phyloP scores from a whole-genome alignment of 2,888 invertebrate genomes.

The Geotrupes spiniger region DNA sequence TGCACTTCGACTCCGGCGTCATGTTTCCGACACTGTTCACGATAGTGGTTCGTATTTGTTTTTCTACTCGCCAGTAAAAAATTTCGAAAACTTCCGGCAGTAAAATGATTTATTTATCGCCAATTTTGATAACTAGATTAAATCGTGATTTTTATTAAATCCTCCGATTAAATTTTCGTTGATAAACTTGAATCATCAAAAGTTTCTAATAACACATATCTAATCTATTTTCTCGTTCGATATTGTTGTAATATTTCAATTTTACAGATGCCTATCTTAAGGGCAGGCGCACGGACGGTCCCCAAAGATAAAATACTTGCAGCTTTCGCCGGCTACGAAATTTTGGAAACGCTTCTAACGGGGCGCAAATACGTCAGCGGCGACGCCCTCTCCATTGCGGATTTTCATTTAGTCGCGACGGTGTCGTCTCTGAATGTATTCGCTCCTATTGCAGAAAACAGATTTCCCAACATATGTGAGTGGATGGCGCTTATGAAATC shows the following conservation, averaged over 20 bases:
- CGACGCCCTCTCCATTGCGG: constrained; percentile 40
- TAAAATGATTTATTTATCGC: too few relatives aligned
- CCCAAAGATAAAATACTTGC: constrained; percentile 14
- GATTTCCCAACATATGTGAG: constrained; percentile 24
- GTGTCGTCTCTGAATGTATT: constrained; percentile 25
- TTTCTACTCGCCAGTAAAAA: too few relatives aligned
- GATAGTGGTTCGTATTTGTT: constrained; percentile 11
- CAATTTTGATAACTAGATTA: too few relatives aligned
- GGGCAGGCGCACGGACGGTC: constrained; percentile 14
- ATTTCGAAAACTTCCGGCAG: too few relatives aligned
- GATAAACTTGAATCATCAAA: too few relatives aligned
- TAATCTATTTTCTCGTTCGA: too few relatives aligned
- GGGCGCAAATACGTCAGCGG: constrained; percentile 52
- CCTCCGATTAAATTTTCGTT: too few relatives aligned
- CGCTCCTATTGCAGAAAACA: constrained; percentile 25
- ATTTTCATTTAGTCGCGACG: constrained; percentile 30
- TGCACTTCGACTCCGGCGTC: constrained; percentile 54
- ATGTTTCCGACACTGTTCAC: constrained; percentile 46
- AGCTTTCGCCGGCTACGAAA: constrained; percentile 37
- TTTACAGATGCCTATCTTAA: constrained; percentile 13
- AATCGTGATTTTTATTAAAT: too few relatives aligned
- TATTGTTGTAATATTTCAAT: too few relatives aligned
- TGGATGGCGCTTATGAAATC: constrained; percentile 41
- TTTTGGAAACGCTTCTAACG: constrained; percentile 51
- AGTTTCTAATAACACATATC: too few relatives aligned